Conservation (phyloP, 2,113 vertebrate species). For the Channa maculata region DNA sequence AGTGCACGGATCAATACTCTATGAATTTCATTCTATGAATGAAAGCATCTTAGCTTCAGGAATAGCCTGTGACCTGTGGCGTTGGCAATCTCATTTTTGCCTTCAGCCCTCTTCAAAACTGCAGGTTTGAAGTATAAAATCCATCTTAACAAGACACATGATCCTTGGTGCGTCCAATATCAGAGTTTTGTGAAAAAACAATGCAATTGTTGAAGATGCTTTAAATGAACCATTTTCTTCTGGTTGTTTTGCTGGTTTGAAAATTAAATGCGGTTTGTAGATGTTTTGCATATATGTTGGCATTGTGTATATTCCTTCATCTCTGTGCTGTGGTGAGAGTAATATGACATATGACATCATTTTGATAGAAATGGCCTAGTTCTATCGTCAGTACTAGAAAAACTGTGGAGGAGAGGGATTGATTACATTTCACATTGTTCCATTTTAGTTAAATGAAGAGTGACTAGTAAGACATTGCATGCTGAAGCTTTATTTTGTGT, state of each 20-base stretch:
- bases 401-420: constrained; percentile 10
- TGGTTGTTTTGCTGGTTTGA: not conserved
- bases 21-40: constrained; percentile 77
- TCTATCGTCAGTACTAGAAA: constrained; percentile 41
- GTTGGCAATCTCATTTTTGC: constrained; percentile 66
- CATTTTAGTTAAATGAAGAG: constrained; percentile 29
- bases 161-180: not conserved
- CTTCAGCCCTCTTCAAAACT: constrained; percentile 43
- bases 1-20: constrained; percentile 81
- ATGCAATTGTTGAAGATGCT: not conserved
- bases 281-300: constrained; percentile 6
- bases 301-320: constrained; percentile 23
- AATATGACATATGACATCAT: not conserved
- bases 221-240: not conserved
- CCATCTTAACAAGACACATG: constrained; percentile 32
- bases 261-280: constrained; percentile 34
- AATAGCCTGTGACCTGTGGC: constrained; percentile 56
- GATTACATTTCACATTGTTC: constrained; percentile 29
- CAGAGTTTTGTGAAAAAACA: constrained; percentile 6
- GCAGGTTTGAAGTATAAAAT: constrained; percentile 51
- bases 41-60: constrained; percentile 66
- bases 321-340: constrained; percentile 22
- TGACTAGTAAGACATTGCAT: constrained; percentile 25
- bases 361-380: constrained; percentile 17
- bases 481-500: not conserved